phyloP scores from a whole-genome alignment of 2,888 invertebrate species.

The Nasonovia ribisnigri region DNA sequence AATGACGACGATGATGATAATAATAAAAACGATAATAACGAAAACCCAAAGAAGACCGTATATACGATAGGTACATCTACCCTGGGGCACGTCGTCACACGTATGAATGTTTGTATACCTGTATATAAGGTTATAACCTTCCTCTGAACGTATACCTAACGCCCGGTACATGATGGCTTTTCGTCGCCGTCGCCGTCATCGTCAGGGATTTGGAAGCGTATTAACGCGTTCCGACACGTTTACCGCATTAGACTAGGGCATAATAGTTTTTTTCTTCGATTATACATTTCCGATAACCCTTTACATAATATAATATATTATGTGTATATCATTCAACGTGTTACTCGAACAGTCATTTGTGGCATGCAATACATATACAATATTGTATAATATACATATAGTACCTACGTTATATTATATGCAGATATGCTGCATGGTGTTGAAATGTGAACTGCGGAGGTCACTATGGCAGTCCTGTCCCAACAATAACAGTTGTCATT shows the following conservation, averaged over 20 bases:
- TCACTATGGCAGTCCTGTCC: background rate
- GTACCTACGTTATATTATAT: background rate
- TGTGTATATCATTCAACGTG: background rate
- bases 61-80: background rate
- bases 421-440: background rate
- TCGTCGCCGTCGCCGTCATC: background rate
- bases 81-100: background rate
- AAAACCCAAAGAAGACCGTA: background rate
- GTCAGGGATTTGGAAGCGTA: conserved; percentile 21
- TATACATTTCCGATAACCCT: background rate
- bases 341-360: background rate
- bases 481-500: background rate
- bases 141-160: background rate
- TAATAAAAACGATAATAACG: conserved; percentile 4
- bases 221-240: conserved; percentile 8
- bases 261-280: conserved; percentile 9
- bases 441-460: background rate
- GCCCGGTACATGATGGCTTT: background rate
- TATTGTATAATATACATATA: background rate
- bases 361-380: too few relatives aligned
- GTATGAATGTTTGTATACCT: background rate
- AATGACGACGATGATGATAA: background rate
- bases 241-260: background rate
- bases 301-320: background rate
- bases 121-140: too few relatives aligned